Evolutionary conservation across 1,140 invertebrate genomes (phyloP).

Genomic region (Drosophila miranda): DNA sequence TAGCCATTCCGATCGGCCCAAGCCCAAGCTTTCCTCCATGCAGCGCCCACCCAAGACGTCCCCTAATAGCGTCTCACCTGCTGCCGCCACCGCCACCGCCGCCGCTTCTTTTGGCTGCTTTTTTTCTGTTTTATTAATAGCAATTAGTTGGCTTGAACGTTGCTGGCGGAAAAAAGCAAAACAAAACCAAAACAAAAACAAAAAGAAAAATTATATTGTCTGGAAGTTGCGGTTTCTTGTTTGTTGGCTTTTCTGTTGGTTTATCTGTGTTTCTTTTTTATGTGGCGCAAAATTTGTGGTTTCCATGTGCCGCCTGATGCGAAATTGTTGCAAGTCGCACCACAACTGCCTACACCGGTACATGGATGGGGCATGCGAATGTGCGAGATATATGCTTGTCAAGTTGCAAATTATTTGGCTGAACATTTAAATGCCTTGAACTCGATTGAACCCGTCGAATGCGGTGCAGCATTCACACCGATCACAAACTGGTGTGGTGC

Average conservation of each 20-base stretch:
- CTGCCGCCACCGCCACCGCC: slow-evolving; percentile 25
- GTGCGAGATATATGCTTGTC: slow-evolving; percentile 27
- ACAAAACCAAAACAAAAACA: not conserved
- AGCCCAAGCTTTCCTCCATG: slow-evolving; percentile 26
- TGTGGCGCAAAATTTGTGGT: slow-evolving; percentile 68
- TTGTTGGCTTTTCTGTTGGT: slow-evolving; percentile 29
- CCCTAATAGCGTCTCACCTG: slow-evolving; percentile 51
- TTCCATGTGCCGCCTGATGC: slow-evolving; percentile 53
- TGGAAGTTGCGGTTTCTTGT: slow-evolving; percentile 57
- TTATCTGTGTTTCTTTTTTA: slow-evolving; percentile 51
- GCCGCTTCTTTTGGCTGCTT: slow-evolving; percentile 9
- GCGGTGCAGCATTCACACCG: slow-evolving; percentile 14
- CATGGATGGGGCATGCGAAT: slow-evolving; percentile 17
- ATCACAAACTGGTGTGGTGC: not conserved
- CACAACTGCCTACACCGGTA: slow-evolving; percentile 17
- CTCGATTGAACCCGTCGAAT: slow-evolving; percentile 56
- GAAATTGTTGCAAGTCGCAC: slow-evolving; percentile 53
- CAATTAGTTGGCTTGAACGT: slow-evolving; percentile 57
- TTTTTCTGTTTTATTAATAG: slow-evolving; percentile 66
- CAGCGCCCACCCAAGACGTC: slow-evolving; percentile 49
- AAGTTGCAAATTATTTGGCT: slow-evolving; percentile 48
- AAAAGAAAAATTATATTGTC: slow-evolving; percentile 35
- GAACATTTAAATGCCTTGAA: slow-evolving; percentile 61
- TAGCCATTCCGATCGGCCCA: slow-evolving; percentile 25
- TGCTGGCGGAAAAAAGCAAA: slow-evolving; percentile 32